Evolutionary conservation across 2,888 invertebrate species (phyloP).

Genomic region (Tanytarsus gracilentus): DNA sequence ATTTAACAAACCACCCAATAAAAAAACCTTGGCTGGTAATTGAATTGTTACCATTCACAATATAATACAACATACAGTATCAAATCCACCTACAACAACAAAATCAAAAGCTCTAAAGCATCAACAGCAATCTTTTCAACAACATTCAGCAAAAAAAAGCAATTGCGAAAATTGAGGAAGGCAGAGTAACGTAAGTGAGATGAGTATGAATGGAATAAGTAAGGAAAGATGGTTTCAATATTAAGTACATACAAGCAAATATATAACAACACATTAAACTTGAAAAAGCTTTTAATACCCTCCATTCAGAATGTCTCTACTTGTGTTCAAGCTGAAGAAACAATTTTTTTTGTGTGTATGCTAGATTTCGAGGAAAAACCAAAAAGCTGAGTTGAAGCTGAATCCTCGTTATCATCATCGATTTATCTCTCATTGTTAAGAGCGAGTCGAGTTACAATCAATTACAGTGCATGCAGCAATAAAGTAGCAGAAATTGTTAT

Average conservation of each 20-base stretch:
- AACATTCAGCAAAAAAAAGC: not conserved
- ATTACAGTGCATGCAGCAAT: not conserved
- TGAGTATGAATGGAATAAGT: no score
- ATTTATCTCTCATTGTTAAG: no score
- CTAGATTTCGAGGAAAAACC: no score
- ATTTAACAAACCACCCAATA: not conserved
- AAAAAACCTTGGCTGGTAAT: no score
- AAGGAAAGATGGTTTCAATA: no score
- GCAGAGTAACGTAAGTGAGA: no score
- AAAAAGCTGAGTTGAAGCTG: no score
- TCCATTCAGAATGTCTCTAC: not conserved
- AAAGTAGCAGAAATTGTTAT: not conserved
- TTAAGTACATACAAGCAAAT: no score
- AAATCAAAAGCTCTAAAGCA: not conserved
- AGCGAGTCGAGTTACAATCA: no score
- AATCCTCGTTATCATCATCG: no score
- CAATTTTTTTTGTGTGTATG: not conserved
- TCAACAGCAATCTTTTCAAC: not conserved
- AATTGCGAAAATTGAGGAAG: not conserved
- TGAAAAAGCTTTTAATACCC: conserved; percentile 4
- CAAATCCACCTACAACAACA: not conserved
- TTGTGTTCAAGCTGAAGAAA: no score
- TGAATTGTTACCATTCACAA: conserved; percentile 1
- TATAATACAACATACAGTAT: conserved; percentile 5
- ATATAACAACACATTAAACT: conserved; percentile 1